Evolutionary conservation across 1,140 invertebrate genomes (phyloP), one percentile per base, ranked within the genome.

Genomic region (Ostrea denselamellosa): DNA sequence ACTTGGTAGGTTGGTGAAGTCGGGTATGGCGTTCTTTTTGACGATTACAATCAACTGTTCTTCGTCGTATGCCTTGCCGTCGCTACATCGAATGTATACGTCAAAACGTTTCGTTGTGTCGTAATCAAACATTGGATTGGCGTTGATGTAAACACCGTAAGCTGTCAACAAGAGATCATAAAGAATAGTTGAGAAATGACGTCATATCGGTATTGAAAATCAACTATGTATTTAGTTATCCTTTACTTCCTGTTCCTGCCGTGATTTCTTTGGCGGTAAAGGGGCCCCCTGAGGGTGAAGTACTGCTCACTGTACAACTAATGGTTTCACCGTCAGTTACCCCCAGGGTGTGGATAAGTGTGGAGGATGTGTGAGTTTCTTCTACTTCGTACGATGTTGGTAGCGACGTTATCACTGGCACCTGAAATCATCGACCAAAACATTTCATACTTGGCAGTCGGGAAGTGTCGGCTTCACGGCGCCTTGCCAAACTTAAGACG

Each of bases 1-100:
- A 86, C 71, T 56, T 58, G 86, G 86, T 19, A 86, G 19, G 17
- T 86, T 82, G 44, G 86, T 86, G 34, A 86, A 86, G 54, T 82
- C 86, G 7, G 86, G 86, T 9, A 81, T 28, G 5, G 52, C 58
- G n/a, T 86, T 86, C 58, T 86, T 86, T 14, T 58, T 12, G 19
- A 86, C 22, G 71, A 82, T 82, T 0, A 86, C 71, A 25, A 86
- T 82, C 25, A 86, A 44, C 25, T 86, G 86, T 58, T 34, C 77
- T n/a, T 82, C 86, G n/a, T 77, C 77, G 17, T 65, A 10, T 8
- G 51, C 10, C 44, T 81, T 54, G 28, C 53, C 53, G 52, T 86
- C 86, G 44, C 52, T 82, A 51, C 86, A 86, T 25, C 71, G 54
- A 2, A 83, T 53, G 25, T 22, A n/a, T 0, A 86, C 54, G 86